Conservation (phyloP, 1,140 invertebrate genomes). For the Caenorhabditis brenneri region DNA sequence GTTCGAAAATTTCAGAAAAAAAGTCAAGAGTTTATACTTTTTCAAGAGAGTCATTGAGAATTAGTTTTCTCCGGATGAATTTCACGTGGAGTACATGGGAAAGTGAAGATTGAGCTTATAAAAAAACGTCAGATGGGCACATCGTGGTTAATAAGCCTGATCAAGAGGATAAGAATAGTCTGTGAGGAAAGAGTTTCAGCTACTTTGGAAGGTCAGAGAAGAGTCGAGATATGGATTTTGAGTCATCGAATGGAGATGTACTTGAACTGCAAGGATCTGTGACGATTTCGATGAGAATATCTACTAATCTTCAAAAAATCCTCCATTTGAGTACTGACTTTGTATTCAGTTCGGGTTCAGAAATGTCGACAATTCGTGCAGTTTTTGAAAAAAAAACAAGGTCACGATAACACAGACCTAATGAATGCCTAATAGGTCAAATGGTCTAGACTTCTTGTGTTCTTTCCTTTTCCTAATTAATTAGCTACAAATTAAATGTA, state of each 20-base stretch:
- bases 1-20: background rate
- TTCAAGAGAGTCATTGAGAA: background rate
- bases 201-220: background rate
- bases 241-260: too few species aligned
- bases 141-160: background rate
- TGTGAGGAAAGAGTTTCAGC: background rate
- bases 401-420: too few species aligned
- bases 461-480: background rate
- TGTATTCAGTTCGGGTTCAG: too few species aligned
- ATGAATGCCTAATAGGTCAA: background rate
- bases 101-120: background rate
- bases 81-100: conserved; percentile 18
- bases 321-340: too few species aligned
- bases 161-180: background rate
- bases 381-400: too few species aligned
- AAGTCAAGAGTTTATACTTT: background rate
- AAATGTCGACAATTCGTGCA: too few species aligned
- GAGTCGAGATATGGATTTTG: background rate
- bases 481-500: background rate
- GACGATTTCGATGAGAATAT: too few species aligned
- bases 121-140: background rate
- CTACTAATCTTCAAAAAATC: too few species aligned
- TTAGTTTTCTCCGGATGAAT: background rate
- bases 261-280: too few species aligned
- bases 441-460: too few species aligned